These are phyloP conservation scores for Archips xylosteana DNA, from an alignment of 2,888 invertebrate genomes.

Conservation along the genomic window DNA sequence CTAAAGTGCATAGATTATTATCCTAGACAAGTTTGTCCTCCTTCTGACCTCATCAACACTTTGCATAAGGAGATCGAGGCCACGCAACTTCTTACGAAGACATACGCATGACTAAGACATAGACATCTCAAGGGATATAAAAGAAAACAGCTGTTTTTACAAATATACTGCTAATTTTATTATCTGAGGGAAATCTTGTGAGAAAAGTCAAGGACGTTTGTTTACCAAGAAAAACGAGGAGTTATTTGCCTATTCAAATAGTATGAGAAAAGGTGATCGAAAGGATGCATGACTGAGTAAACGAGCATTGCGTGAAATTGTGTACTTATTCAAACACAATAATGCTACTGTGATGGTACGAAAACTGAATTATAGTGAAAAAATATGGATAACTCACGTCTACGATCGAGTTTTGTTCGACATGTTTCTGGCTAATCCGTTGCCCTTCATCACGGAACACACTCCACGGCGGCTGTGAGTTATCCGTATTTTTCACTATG, in stretches of 20 bases:
- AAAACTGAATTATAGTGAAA: too few species aligned
- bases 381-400: too few species aligned
- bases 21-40: constrained; percentile 30
- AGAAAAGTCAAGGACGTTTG: constrained; percentile 24
- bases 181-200: constrained; percentile 17
- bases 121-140: neutral
- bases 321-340: neutral
- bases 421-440: too few species aligned
- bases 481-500: too few species aligned
- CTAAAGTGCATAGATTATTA: constrained; percentile 36
- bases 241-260: constrained; percentile 10
- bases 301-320: neutral
- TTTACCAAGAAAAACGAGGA: neutral
- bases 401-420: too few species aligned
- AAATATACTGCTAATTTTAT: constrained; percentile 26
- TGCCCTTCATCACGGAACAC: too few species aligned
- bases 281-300: neutral
- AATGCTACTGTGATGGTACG: too few species aligned
- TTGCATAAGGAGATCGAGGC: constrained; percentile 31
- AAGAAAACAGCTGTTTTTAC: constrained; percentile 12
- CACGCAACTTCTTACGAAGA: constrained; percentile 31
- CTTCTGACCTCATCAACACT: constrained; percentile 39
- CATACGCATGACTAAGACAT: constrained; percentile 17
- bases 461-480: too few species aligned
- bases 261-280: neutral